phyloP scores from a whole-genome alignment of 2,113 vertebrate genomes.

The Microtus montanus region DNA sequence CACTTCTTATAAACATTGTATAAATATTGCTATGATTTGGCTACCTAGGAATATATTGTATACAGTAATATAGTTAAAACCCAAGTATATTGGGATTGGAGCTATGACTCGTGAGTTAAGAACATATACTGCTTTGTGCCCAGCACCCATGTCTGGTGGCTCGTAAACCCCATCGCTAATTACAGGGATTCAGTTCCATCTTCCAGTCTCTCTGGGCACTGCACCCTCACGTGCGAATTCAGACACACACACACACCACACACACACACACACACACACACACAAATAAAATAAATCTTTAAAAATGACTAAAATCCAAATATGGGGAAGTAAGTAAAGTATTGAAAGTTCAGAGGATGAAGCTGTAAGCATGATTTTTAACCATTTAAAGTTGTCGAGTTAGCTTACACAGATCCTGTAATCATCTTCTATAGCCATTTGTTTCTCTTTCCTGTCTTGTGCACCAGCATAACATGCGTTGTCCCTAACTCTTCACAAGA shows the following conservation, averaged over 20 bases:
- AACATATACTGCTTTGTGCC: neutral
- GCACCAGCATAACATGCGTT: neutral
- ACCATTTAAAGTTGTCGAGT: neutral
- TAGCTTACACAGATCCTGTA: neutral
- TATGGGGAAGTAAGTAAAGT: neutral
- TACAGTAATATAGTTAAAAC: neutral
- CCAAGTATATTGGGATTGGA: neutral
- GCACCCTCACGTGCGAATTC: no score
- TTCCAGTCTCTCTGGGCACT: neutral
- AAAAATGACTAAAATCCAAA: neutral
- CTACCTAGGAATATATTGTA: neutral
- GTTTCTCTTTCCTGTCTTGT: neutral
- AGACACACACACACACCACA: neutral
- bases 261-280: neutral
- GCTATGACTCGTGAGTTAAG: no score
- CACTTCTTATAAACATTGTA: neutral
- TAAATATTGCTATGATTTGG: neutral
- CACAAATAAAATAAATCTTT: neutral
- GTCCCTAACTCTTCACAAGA: neutral
- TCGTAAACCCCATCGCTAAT: neutral
- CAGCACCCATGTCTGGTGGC: no score
- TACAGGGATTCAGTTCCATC: no score
- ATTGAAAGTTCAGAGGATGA: conserved; percentile 3
- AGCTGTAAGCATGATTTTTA: neutral
- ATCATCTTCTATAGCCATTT: neutral